Evolutionary conservation across 2,797 vertebrate genomes (phyloP).

Genomic region (Pyrocephalus nanus): DNA sequence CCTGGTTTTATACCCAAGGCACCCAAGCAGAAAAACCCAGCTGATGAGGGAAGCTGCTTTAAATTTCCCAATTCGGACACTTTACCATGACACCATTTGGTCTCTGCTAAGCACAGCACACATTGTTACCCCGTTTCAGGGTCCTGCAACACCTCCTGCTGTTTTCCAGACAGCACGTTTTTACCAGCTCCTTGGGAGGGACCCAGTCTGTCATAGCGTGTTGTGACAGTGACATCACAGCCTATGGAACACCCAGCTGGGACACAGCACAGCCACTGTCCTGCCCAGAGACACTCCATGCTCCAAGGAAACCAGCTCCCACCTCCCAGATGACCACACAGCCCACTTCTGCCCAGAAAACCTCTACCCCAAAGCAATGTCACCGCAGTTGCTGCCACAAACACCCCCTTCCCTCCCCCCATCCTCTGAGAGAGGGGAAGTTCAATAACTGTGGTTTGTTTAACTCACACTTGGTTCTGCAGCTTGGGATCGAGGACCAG

Average conservation of each 20-base stretch:
- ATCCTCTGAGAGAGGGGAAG: not conserved
- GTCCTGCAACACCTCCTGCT: not conserved
- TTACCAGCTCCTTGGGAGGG: not conserved
- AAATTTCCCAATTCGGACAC: not conserved
- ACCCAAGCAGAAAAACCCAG: not conserved
- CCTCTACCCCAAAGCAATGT: fast-evolving
- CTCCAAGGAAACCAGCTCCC: not conserved
- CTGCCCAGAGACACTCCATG: not conserved
- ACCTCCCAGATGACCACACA: not conserved
- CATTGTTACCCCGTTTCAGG: fast-evolving
- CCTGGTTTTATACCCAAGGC: not conserved
- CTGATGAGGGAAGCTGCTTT: not conserved
- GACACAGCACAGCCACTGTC: not conserved
- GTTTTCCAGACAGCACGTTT: not conserved
- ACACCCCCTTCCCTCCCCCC: fast-evolving
- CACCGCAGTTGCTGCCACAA: not conserved
- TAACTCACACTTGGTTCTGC: not conserved
- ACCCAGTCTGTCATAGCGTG: not conserved
- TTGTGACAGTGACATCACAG: not conserved
- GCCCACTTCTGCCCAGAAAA: not conserved
- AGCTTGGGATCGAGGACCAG: fast-evolving
- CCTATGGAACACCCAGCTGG: not conserved
- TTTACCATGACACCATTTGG: not conserved
- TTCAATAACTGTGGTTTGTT: not conserved
- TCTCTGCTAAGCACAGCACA: not conserved